Conservation (phyloP, 2,113 vertebrate species). For the Protobothrops flavoviridis region DNA sequence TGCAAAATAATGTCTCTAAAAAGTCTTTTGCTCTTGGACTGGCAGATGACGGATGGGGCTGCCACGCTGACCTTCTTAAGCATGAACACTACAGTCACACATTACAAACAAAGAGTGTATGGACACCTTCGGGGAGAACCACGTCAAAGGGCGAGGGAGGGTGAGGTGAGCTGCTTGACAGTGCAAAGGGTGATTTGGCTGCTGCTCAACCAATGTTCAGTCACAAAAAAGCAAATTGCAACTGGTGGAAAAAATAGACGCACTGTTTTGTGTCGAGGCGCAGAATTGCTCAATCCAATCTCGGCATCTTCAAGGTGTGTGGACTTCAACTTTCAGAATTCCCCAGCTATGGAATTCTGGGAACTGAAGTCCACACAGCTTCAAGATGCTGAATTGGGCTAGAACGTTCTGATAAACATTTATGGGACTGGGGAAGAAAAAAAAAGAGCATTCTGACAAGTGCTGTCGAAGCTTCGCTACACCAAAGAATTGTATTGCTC, state of each 20-base stretch:
- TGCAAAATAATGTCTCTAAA: slow-evolving; percentile 87
- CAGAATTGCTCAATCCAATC: background rate
- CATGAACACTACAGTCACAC: slow-evolving; percentile 76
- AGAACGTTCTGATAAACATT: background rate
- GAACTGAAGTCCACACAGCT: background rate
- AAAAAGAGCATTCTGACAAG: slow-evolving; percentile 46
- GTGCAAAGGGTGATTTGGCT: slow-evolving; percentile 55
- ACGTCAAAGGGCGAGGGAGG: slow-evolving; percentile 61
- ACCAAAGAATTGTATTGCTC: background rate
- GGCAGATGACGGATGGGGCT: slow-evolving; percentile 64
- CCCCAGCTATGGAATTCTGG: background rate
- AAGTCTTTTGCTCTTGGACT: slow-evolving; percentile 75
- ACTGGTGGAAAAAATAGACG: slow-evolving; percentile 19
- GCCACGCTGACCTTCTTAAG: slow-evolving; percentile 68
- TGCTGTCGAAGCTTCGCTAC: background rate
- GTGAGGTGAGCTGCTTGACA: slow-evolving; percentile 69
- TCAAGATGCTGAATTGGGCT: background rate
- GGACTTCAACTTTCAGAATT: background rate
- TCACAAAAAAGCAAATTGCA: slow-evolving; percentile 58
- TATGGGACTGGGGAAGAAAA: slow-evolving; percentile 2
- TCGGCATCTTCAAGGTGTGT: background rate
- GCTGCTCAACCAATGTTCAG: slow-evolving; percentile 53
- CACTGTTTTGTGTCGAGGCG: slow-evolving; percentile 56
- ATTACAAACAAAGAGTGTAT: slow-evolving; percentile 70
- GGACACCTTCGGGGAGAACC: slow-evolving; percentile 41